Conservation (phyloP, 2,797 vertebrate genomes). For the Platalea minor region DNA sequence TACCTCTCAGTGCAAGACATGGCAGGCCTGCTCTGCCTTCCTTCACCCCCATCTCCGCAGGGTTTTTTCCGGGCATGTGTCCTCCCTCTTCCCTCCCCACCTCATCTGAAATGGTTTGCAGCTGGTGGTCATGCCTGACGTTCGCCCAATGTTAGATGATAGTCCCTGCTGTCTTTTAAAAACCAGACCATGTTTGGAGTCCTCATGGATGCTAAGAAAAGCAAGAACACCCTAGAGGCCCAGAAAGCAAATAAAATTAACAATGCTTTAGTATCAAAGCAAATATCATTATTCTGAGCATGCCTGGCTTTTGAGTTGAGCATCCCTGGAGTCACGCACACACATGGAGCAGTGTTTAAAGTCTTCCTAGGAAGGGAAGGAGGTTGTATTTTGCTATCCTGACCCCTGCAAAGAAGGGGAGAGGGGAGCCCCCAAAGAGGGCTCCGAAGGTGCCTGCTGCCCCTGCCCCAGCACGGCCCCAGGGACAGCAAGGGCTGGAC, state of each 20-base stretch:
- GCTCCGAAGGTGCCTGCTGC: background rate
- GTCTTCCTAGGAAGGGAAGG: background rate
- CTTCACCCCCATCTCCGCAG: background rate
- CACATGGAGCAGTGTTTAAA: background rate
- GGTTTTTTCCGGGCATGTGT: accelerated
- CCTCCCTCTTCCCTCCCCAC: background rate
- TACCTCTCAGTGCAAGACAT: background rate
- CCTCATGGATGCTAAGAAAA: background rate
- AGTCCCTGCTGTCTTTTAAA: background rate
- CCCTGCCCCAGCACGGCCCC: background rate
- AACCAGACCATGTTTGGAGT: background rate
- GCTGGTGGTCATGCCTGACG: background rate
- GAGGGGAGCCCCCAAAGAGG: background rate
- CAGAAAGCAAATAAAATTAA: background rate
- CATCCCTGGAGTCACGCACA: background rate
- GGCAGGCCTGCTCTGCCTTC: background rate
- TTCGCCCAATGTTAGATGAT: background rate
- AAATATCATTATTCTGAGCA: background rate
- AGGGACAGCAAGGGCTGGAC: background rate
- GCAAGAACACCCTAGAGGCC: background rate
- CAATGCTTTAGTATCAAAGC: background rate
- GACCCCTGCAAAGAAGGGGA: background rate
- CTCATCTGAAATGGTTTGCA: background rate
- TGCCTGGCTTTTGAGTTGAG: background rate
- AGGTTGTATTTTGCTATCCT: background rate